Percentiles rank a stretch among this genome's conserved stretches.
Evolutionary conservation across 2,113 vertebrate genomes (phyloP).

Genomic region (Spea bombifrons): DNA sequence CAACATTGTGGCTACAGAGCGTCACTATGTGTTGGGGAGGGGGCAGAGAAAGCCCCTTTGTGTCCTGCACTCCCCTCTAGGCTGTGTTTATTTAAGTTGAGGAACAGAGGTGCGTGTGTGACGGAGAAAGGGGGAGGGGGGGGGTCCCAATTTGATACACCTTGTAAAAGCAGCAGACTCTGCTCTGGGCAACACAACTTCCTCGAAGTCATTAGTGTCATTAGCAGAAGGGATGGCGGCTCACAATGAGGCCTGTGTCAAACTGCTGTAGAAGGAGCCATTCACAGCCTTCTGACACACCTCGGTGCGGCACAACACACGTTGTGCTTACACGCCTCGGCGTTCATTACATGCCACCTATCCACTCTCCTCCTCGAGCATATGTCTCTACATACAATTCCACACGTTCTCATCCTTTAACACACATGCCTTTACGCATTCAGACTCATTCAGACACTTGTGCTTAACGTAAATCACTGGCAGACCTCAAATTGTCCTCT

Average conservation of each 20-base stretch:
- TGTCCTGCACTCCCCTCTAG: slow-evolving; percentile 16
- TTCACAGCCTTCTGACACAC: background rate
- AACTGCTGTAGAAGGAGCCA: background rate
- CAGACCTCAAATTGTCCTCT: no score
- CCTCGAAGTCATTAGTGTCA: slow-evolving; percentile 48
- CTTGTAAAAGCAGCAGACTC: slow-evolving; percentile 50
- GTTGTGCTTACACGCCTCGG: background rate
- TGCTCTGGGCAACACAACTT: slow-evolving; percentile 43
- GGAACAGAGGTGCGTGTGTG: slow-evolving; percentile 45
- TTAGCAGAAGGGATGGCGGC: slow-evolving; percentile 11
- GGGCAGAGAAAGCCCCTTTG: slow-evolving; percentile 54
- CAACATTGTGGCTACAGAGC: background rate
- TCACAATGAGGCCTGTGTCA: slow-evolving; percentile 60
- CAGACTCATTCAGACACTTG: no score
- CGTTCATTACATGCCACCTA: background rate
- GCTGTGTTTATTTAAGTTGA: slow-evolving; percentile 56
- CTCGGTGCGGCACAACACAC: background rate
- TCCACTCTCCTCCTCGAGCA: no score
- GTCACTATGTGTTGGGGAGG: background rate
- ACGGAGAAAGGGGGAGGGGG: slow-evolving; percentile 51
- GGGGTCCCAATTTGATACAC: slow-evolving; percentile 57
- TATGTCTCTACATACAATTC: no score
- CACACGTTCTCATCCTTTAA: no score
- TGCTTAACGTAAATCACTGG: no score
- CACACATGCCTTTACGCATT: no score